These are phyloP conservation scores for Choloepus hoffmanni DNA, from an alignment of 2,113 vertebrate species.

Conservation along the genomic window DNA sequence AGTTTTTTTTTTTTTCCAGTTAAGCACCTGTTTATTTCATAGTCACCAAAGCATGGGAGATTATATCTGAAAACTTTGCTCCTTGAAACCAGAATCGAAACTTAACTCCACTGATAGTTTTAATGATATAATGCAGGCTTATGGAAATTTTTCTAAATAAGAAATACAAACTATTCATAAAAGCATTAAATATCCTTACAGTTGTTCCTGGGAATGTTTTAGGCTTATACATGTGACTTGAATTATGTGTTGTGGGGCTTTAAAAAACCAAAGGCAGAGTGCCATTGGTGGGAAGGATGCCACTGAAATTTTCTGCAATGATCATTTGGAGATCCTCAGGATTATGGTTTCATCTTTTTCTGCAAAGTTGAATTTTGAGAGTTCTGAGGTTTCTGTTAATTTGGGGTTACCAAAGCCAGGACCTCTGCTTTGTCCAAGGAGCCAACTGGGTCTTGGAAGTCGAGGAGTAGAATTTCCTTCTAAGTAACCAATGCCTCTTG, in stretches of 20 bases:
- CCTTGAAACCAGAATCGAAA: conserved; percentile 67
- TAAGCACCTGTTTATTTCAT: conserved; percentile 65
- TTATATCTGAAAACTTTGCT: conserved; percentile 53
- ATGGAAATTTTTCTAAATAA: background rate
- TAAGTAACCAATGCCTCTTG: background rate
- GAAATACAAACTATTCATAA: conserved; percentile 58
- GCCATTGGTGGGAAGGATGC: background rate
- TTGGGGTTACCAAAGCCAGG: background rate
- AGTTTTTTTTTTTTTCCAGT: background rate
- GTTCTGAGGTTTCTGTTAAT: background rate
- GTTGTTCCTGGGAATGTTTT: conserved; percentile 14
- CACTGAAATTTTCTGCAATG: background rate
- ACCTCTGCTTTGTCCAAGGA: background rate
- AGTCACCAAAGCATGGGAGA: conserved; percentile 36
- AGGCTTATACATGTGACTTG: conserved; percentile 49
- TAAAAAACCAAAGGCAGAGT: conserved; percentile 2
- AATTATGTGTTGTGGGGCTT: background rate
- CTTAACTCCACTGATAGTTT: conserved; percentile 23
- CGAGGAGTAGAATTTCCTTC: background rate
- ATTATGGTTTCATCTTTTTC: background rate
- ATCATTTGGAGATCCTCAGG: background rate
- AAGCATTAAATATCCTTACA: conserved; percentile 60
- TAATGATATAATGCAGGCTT: background rate
- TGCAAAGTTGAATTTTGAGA: background rate
- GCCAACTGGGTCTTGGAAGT: background rate